Conservation (phyloP, 1,140 invertebrate genomes). For the Sesamia nonagrioides region DNA sequence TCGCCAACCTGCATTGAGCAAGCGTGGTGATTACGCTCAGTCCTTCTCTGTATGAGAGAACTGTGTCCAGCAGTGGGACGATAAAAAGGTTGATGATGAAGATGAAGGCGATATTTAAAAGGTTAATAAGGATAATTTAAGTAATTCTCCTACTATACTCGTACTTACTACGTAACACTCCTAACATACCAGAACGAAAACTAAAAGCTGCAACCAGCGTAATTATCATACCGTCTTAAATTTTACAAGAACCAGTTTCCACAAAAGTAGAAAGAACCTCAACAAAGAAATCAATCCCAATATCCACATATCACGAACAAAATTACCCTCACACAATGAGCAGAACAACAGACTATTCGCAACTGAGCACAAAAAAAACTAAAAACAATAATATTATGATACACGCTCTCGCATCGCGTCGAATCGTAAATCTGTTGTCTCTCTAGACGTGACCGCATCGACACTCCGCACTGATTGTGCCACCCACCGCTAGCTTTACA, state of each 20-base stretch:
- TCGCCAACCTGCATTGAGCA: too few relatives aligned
- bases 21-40: too few relatives aligned
- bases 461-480: conserved; percentile 65
- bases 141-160: neutral
- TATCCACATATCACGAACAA: conserved; percentile 18
- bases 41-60: too few relatives aligned
- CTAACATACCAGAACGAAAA: conserved; percentile 1
- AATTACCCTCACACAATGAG: conserved; percentile 29
- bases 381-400: conserved; percentile 31
- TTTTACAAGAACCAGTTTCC: neutral
- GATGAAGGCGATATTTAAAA: too few relatives aligned
- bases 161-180: neutral
- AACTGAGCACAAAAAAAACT: conserved; percentile 28
- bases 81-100: too few relatives aligned
- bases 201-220: neutral
- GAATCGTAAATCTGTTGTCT: conserved; percentile 77
- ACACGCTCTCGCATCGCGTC: conserved; percentile 41
- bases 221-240: neutral
- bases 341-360: conserved; percentile 33
- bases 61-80: too few relatives aligned
- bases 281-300: conserved; percentile 12
- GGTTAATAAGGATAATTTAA: too few relatives aligned
- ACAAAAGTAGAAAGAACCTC: neutral
- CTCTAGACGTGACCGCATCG: conserved; percentile 78
- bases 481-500: conserved; percentile 84